phyloP scores from a whole-genome alignment of 2,113 vertebrate species.

The Anas platyrhynchos region DNA sequence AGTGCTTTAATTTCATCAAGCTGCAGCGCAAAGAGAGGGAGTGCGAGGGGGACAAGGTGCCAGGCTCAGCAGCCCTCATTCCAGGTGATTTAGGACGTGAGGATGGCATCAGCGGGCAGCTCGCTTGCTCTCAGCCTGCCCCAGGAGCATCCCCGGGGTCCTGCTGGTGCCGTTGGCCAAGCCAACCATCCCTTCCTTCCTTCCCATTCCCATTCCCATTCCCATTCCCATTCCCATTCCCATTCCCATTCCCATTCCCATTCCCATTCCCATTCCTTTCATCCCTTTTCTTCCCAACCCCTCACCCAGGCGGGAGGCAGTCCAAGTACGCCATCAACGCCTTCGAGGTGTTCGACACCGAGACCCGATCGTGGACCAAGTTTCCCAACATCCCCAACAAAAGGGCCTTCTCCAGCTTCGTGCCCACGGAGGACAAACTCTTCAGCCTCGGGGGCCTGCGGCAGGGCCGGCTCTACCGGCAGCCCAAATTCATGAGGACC shows the following conservation, averaged over 20 bases:
- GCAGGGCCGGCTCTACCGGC: constrained; percentile 90
- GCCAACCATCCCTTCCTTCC: neutral
- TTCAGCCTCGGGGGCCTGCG: constrained; percentile 93
- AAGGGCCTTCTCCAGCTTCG: constrained; percentile 90
- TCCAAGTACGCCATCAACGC: constrained; percentile 91
- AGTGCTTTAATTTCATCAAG: fast-evolving
- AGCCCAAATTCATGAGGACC: constrained; percentile 96
- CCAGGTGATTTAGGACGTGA: neutral
- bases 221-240: no score
- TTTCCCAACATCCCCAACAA: constrained; percentile 92
- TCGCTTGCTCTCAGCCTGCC: neutral
- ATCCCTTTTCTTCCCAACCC: neutral
- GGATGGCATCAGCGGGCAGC: neutral
- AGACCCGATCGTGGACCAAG: constrained; percentile 87
- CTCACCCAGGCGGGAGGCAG: constrained; percentile 88
- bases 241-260: no score
- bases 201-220: no score
- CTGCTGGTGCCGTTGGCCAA: neutral
- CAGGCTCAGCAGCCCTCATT: neutral
- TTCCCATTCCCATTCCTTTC: no score
- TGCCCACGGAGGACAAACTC: constrained; percentile 83
- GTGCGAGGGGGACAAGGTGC: fast-evolving
- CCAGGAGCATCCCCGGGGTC: neutral
- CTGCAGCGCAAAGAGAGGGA: neutral
- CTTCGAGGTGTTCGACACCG: constrained; percentile 92